Conservation (phyloP, 2,888 invertebrate species). For the Trissoscelio sp. region DNA sequence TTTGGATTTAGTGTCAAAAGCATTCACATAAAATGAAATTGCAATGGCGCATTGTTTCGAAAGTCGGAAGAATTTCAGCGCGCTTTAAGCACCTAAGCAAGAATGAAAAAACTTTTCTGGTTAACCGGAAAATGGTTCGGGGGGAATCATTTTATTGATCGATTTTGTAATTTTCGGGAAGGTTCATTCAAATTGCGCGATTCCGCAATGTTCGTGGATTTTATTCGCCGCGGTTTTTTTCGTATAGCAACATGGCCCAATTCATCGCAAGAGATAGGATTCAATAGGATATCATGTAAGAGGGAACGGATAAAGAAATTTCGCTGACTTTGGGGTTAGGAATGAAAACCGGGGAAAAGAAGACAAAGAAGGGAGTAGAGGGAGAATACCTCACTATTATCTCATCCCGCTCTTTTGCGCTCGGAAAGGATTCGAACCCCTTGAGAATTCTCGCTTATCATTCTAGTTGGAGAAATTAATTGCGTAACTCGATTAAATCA, state of each 20-base stretch:
- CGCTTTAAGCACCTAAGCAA: not conserved
- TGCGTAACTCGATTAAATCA: slow-evolving; percentile 63
- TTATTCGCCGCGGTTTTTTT: not conserved
- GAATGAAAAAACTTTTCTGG: slow-evolving; percentile 3
- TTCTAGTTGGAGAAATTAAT: slow-evolving; percentile 64
- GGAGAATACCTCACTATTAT: slow-evolving; percentile 65
- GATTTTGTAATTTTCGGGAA: slow-evolving; percentile 13
- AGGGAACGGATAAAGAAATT: slow-evolving; percentile 55
- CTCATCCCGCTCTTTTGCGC: slow-evolving; percentile 58
- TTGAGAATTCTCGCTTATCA: slow-evolving; percentile 64
- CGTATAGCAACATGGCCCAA: slow-evolving; percentile 33
- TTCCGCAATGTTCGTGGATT: not conserved
- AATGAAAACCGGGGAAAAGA: slow-evolving; percentile 54
- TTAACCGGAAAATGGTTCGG: not conserved
- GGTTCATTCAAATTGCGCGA: slow-evolving; percentile 13
- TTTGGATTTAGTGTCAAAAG: slow-evolving; percentile 13
- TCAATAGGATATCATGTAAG: slow-evolving; percentile 55
- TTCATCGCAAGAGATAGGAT: slow-evolving; percentile 30
- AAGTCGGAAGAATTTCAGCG: not conserved
- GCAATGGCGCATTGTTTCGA: slow-evolving; percentile 3
- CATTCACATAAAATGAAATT: slow-evolving; percentile 20
- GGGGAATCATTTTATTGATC: slow-evolving; percentile 9
- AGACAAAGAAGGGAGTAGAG: slow-evolving; percentile 56
- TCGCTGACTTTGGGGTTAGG: slow-evolving; percentile 58
- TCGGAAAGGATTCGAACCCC: slow-evolving; percentile 60